Evolutionary conservation across 2,888 invertebrate genomes (phyloP).

Genomic region (Drosophila basisetae): DNA sequence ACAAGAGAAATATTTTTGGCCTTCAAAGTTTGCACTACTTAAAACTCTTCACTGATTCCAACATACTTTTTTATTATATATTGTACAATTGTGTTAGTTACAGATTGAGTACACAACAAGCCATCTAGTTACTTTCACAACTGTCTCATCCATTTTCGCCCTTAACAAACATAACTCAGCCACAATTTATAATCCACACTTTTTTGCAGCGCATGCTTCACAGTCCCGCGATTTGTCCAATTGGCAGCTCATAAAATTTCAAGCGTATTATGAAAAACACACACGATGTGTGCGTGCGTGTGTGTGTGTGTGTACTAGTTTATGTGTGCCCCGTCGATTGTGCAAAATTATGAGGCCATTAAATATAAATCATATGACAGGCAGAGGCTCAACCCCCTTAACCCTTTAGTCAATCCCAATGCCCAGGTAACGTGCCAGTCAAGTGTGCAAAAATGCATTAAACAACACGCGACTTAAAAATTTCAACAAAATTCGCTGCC

Average conservation of each 20-base stretch:
- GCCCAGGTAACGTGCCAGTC: slow-evolving; percentile 67
- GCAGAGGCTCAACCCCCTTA: slow-evolving; percentile 38
- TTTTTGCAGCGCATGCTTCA: slow-evolving; percentile 35
- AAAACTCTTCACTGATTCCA: background rate
- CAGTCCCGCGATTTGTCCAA: slow-evolving; percentile 73
- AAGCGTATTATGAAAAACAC: slow-evolving; percentile 48
- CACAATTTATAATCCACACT: slow-evolving; percentile 33
- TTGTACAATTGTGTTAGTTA: background rate
- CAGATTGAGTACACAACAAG: slow-evolving; percentile 4
- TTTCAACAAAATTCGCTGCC: slow-evolving; percentile 25
- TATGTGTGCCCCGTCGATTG: slow-evolving; percentile 62
- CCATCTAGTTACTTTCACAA: slow-evolving; percentile 7
- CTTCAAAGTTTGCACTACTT: background rate
- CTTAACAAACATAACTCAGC: slow-evolving; percentile 32
- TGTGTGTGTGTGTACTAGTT: slow-evolving; percentile 44
- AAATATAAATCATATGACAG: slow-evolving; percentile 77
- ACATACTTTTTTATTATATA: background rate
- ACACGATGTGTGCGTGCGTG: slow-evolving; percentile 19
- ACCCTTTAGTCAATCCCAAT: slow-evolving; percentile 42
- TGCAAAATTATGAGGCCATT: slow-evolving; percentile 74
- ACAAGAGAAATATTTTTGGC: background rate
- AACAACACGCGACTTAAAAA: slow-evolving; percentile 69
- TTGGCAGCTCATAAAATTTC: slow-evolving; percentile 77
- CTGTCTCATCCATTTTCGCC: slow-evolving; percentile 31
- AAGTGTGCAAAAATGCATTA: slow-evolving; percentile 80